Evolutionary conservation across 2,113 vertebrate genomes (phyloP).

Genomic region (Pitta sordida): DNA sequence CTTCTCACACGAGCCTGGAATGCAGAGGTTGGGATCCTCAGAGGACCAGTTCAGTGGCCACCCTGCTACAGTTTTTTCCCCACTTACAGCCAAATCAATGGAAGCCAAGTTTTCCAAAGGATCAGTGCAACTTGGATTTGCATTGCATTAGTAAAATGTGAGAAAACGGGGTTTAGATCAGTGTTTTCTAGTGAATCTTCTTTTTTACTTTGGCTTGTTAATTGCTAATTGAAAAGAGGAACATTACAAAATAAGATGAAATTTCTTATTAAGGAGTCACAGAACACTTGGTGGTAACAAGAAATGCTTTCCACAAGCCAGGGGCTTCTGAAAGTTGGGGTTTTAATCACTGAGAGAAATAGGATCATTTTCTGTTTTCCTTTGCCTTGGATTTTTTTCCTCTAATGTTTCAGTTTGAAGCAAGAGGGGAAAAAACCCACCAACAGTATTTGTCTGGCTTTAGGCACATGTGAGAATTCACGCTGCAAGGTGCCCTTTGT

Average conservation of each 20-base stretch:
- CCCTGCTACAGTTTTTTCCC: background rate
- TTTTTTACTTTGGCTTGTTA: background rate
- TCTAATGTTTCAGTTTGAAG: background rate
- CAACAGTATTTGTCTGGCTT: background rate
- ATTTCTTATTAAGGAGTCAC: background rate
- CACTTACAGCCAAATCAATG: background rate
- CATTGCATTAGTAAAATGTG: background rate
- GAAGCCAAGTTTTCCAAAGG: background rate
- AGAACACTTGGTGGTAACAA: background rate
- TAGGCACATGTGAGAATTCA: background rate
- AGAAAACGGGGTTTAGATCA: background rate
- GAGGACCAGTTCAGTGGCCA: background rate
- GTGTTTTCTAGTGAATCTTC: background rate
- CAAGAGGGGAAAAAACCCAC: background rate
- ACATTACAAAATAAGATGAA: background rate
- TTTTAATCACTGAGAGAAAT: background rate
- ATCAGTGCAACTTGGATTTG: background rate
- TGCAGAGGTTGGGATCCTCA: background rate
- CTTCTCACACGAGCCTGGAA: rapidly evolving
- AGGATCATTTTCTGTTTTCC: background rate
- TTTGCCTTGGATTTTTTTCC: background rate
- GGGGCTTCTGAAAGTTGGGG: background rate
- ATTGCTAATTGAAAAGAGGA: background rate
- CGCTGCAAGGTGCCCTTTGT: background rate
- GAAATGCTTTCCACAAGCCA: background rate